A percentile compares a stretch with the other conserved stretches of the same genome.
Evolutionary conservation across 1,140 invertebrate genomes (phyloP).

Genomic region (Leptinotarsa texana): DNA sequence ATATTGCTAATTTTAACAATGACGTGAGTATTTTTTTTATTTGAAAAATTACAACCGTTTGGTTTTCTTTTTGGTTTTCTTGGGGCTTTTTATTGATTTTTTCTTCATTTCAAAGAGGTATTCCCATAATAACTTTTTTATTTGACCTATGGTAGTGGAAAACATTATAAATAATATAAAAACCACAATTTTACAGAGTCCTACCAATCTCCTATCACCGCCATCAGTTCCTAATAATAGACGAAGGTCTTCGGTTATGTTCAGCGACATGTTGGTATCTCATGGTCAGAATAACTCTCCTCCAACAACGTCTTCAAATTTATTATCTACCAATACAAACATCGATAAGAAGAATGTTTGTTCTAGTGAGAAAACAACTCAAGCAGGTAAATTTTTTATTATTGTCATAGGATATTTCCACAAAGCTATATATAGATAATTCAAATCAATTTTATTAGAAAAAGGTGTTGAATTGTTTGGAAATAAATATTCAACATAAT

Average conservation of each 20-base stretch:
- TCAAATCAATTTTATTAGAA: too few species aligned
- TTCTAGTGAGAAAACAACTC: constrained; percentile 86
- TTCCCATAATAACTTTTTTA: too few species aligned
- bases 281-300: constrained; percentile 61
- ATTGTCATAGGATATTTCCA: neutral
- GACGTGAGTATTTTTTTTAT: constrained; percentile 41
- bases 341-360: constrained; percentile 70
- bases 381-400: constrained; percentile 64
- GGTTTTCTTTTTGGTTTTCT: too few species aligned
- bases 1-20: constrained; percentile 49
- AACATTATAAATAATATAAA: too few species aligned
- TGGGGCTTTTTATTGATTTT: too few species aligned
- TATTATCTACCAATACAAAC: constrained; percentile 43
- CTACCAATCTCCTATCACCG: constrained; percentile 64
- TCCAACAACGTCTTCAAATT: constrained; percentile 45
- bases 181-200: constrained; percentile 39
- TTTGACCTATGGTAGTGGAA: too few species aligned
- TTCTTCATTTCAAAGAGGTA: too few species aligned
- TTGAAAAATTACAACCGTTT: too few species aligned
- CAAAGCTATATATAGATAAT: too few species aligned
- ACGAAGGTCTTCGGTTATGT: constrained; percentile 83
- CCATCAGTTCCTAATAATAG: constrained; percentile 59
- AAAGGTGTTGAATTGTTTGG: too few species aligned
- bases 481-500: too few species aligned
- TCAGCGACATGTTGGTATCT: constrained; percentile 79